These are phyloP conservation scores for Pungitius pungitius DNA, from an alignment of 2,113 vertebrate species.

Conservation along the genomic window DNA sequence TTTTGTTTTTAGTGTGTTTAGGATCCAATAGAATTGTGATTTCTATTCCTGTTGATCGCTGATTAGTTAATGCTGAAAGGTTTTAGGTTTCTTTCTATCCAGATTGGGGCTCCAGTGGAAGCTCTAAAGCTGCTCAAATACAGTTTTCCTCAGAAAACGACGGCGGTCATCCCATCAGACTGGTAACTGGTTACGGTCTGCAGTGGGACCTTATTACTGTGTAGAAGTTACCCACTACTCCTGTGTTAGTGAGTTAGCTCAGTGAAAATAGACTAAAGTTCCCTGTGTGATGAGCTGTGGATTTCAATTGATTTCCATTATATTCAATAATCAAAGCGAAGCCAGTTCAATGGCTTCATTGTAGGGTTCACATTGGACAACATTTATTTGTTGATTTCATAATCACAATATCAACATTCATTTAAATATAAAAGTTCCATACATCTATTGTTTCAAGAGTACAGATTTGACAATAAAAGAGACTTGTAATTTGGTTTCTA, in stretches of 20 bases:
- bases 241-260: background rate
- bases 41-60: background rate
- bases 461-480: too few species aligned
- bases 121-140: background rate
- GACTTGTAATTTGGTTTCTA: too few species aligned
- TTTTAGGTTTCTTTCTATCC: background rate
- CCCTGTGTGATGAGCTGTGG: background rate
- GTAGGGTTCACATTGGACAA: background rate
- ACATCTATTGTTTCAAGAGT: too few species aligned
- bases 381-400: background rate
- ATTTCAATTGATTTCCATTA: background rate
- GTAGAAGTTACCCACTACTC: background rate
- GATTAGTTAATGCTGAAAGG: background rate
- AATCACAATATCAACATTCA: background rate
- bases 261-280: background rate
- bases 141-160: background rate
- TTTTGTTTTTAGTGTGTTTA: background rate
- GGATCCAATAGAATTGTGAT: background rate
- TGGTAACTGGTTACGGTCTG: too few species aligned
- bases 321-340: constrained; percentile 8
- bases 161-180: background rate
- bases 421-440: background rate
- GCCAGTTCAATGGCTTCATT: constrained; percentile 3
- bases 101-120: background rate
- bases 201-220: too few species aligned